These are phyloP conservation scores for Axea sp. DNA, from an alignment of 2,888 invertebrate genomes.

Conservation along the genomic window DNA sequence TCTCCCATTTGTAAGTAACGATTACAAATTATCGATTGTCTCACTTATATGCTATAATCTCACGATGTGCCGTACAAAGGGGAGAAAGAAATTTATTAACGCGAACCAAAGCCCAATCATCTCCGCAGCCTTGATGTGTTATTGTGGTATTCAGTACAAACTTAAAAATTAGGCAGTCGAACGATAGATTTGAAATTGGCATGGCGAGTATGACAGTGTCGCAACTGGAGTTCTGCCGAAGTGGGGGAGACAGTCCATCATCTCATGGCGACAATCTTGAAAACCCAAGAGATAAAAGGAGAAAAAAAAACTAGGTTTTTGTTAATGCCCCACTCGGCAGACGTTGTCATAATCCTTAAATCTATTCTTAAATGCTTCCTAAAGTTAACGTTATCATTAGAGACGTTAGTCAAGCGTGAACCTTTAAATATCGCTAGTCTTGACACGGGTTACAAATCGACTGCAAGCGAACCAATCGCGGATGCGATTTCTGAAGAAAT, in stretches of 20 bases:
- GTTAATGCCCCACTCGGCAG: slow-evolving; percentile 44
- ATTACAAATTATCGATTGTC: slow-evolving; percentile 46
- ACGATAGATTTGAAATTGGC: slow-evolving; percentile 63
- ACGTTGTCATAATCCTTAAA: slow-evolving; percentile 56
- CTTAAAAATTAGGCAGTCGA: slow-evolving; percentile 62
- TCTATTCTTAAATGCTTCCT: slow-evolving; percentile 61
- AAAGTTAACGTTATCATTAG: slow-evolving; percentile 68
- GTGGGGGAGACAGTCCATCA: slow-evolving; percentile 44
- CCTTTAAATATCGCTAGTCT: slow-evolving; percentile 79
- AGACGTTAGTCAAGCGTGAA: slow-evolving; percentile 79
- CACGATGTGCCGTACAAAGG: slow-evolving; percentile 55
- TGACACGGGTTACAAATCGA: slow-evolving; percentile 76
- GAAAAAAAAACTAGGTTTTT: neutral
- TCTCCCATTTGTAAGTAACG: slow-evolving; percentile 55
- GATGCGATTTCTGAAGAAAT: slow-evolving; percentile 14
- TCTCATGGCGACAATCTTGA: slow-evolving; percentile 31
- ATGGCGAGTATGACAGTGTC: slow-evolving; percentile 63
- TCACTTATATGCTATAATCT: slow-evolving; percentile 62
- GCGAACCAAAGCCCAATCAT: slow-evolving; percentile 62
- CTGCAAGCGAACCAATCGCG: slow-evolving; percentile 25
- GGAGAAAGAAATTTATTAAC: slow-evolving; percentile 49
- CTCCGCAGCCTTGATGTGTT: slow-evolving; percentile 58
- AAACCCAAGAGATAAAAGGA: slow-evolving; percentile 14
- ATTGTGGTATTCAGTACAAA: slow-evolving; percentile 56
- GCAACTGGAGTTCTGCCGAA: slow-evolving; percentile 57